Conservation (phyloP, 2,888 invertebrate species). For the Meandrusa payeni region DNA sequence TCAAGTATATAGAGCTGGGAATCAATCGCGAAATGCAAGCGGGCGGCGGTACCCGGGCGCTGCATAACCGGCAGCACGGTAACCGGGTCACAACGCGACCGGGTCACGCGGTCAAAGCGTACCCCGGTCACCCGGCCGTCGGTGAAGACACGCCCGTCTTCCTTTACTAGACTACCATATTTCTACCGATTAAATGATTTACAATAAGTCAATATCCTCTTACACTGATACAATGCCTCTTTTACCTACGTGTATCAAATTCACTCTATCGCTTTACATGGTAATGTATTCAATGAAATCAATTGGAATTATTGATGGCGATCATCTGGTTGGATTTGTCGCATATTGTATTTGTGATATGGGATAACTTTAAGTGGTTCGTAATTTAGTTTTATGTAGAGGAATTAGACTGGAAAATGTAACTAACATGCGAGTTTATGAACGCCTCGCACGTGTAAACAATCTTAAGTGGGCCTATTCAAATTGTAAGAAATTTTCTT, state of each 20-base stretch:
- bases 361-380: no score
- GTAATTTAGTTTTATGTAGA: no score
- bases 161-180: conserved; percentile 16
- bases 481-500: neutral
- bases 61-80: conserved; percentile 39
- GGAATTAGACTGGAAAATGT: conserved; percentile 6
- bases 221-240: conserved; percentile 9
- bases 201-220: conserved; percentile 10
- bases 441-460: conserved; percentile 16
- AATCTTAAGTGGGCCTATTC: conserved; percentile 9
- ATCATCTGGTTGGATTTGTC: no score
- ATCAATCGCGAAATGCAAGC: conserved; percentile 59
- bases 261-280: neutral
- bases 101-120: conserved; percentile 59
- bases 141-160: conserved; percentile 40
- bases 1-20: conserved; percentile 35
- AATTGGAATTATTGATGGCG: no score
- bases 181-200: conserved; percentile 24
- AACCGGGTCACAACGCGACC: conserved; percentile 64
- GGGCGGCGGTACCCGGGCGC: conserved; percentile 34
- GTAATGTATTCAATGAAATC: neutral
- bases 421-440: neutral
- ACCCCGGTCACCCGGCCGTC: conserved; percentile 46
- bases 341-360: no score
- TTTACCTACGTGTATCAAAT: neutral